Evolutionary conservation across 2,113 vertebrate genomes (phyloP), one percentile per base, ranked within the genome.

Genomic region (Neogobius melanostomus): DNA sequence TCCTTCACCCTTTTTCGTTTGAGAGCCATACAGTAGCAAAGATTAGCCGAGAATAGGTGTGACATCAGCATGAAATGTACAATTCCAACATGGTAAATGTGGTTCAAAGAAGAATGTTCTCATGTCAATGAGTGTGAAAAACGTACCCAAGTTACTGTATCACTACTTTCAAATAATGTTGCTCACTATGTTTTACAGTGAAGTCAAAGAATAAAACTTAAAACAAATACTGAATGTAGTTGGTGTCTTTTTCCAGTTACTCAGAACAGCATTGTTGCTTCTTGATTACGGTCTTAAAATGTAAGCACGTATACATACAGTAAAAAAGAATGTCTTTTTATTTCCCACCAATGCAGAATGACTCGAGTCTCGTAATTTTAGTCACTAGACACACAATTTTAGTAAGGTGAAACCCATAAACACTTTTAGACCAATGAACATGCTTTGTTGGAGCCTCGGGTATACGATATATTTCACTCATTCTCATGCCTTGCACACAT

Each of bases 1-100:
- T 64, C 66, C 73, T 78, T 77, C 46, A 66, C 65, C 63, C 68
- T 66, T 56, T 68, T 48, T 57, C 61, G 59, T 69, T 82, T 80
- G 42, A 79, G 79, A 69, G 66, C 42, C 64, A 72, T 8, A 66
- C 52, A 60, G 51, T 17, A 11, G 51, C 12, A 47, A 42, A 53
- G 52, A 72, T 8, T 48, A 46, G 68, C 60, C 52, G 53, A 66
- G 68, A 83, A 84, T 81, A 28, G 50, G 54, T 50, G 66, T 77
- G 71, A 75, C 49, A 79, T 82, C 46, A 43, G 48, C 11, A 44
- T 17, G 47, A 28, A 68, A 66, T 36, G 10, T 43, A 53, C 57
- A 73, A 66, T 70, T 71, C 60, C 51, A 50, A 68, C 64, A 69
- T 36, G 21, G 54, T 4, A 5, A 57, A 11, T 43, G 28, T 43